A percentile compares a stretch with the other conserved stretches of the same genome.
Conservation (phyloP, 2,113 vertebrate genomes). For the Microcebus jonahi region DNA sequence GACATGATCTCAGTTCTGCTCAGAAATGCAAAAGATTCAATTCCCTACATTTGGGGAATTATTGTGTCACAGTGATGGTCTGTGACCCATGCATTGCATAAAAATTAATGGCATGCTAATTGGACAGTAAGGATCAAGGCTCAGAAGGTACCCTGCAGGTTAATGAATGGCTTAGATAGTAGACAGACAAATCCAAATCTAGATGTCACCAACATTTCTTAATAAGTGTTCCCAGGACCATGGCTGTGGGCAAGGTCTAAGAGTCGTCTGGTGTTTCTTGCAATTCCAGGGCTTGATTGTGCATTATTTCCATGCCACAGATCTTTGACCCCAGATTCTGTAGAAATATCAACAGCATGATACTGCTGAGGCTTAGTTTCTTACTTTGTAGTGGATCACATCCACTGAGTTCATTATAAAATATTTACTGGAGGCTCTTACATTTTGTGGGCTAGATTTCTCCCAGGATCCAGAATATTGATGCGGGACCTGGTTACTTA, state of each 20-base stretch:
- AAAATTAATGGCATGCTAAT: conserved; percentile 75
- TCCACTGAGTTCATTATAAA: background rate
- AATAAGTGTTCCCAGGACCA: background rate
- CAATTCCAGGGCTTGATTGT: background rate
- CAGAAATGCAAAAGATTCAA: conserved; percentile 1
- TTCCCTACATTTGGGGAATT: conserved; percentile 6
- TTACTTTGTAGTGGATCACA: background rate
- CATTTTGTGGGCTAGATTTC: background rate
- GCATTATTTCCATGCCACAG: background rate
- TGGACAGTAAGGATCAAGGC: conserved; percentile 43
- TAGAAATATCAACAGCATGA: background rate
- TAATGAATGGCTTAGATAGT: conserved; percentile 53
- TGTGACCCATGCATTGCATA: conserved; percentile 45
- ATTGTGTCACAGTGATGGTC: background rate
- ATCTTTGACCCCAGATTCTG: background rate
- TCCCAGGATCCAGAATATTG: background rate
- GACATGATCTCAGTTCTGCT: background rate
- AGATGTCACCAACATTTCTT: conserved; percentile 17
- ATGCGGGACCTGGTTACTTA: background rate
- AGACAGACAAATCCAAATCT: background rate
- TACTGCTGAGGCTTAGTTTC: background rate
- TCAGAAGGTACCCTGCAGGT: conserved; percentile 26
- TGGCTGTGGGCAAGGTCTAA: background rate
- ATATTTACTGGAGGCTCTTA: background rate
- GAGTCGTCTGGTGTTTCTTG: background rate